These are phyloP conservation scores for Malthinus seriepunctatus DNA, from an alignment of 2,888 invertebrate species.

Conservation along the genomic window DNA sequence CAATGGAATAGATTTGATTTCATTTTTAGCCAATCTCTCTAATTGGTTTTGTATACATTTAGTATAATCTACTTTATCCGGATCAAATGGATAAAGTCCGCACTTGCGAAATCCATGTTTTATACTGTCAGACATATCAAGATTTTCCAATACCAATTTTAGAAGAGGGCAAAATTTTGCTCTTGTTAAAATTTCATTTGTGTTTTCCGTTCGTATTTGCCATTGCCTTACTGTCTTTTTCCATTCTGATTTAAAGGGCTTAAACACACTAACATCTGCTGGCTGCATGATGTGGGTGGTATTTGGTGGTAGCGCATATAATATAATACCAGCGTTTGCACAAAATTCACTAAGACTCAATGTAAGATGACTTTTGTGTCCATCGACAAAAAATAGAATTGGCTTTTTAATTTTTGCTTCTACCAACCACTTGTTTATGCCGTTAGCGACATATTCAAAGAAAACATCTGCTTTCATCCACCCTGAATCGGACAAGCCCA, in stretches of 20 bases:
- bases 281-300: constrained; percentile 23
- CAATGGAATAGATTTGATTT: no score
- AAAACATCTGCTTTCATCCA: constrained; percentile 33
- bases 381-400: constrained; percentile 35
- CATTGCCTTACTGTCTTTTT: constrained; percentile 32
- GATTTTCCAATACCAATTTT: no score
- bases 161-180: no score
- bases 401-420: constrained; percentile 13
- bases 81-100: no score
- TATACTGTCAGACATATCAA: no score
- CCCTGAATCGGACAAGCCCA: constrained; percentile 19
- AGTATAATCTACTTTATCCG: no score
- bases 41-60: no score
- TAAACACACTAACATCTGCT: not conserved
- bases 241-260: constrained; percentile 11
- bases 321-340: constrained; percentile 6
- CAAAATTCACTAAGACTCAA: constrained; percentile 21
- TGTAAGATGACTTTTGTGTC: constrained; percentile 34
- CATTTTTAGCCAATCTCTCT: no score
- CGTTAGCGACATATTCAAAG: constrained; percentile 23
- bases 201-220: no score
- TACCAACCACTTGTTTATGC: constrained; percentile 1
- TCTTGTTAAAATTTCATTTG: no score
- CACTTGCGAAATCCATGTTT: no score
- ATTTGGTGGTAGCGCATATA: constrained; percentile 4